phyloP scores from a whole-genome alignment of 2,113 vertebrate species.

The Onychorhynchus coronatus region DNA sequence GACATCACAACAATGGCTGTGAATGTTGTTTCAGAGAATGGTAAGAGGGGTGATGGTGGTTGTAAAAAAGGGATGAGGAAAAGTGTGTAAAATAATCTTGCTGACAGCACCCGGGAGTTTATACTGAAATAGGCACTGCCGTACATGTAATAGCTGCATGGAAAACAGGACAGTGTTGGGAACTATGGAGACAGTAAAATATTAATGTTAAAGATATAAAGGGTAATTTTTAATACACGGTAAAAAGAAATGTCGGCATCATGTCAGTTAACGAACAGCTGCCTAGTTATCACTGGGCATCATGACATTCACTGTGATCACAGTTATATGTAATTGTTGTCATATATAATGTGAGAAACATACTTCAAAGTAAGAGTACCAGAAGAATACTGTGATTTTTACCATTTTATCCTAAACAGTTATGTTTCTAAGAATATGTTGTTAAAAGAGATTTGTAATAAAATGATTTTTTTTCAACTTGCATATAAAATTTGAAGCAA shows the following conservation, averaged over 20 bases:
- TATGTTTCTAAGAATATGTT: not conserved
- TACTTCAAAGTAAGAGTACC: not conserved
- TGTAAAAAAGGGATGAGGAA: not conserved
- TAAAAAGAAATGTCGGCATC: not conserved
- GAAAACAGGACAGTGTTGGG: not conserved
- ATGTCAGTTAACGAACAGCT: not conserved
- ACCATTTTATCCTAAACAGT: not conserved
- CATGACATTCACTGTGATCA: not conserved
- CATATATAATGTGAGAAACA: not conserved
- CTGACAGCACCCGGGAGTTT: not conserved
- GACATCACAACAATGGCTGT: constrained; percentile 89
- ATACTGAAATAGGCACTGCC: not conserved
- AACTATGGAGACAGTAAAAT: not conserved
- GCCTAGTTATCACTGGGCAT: not conserved
- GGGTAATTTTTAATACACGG: not conserved
- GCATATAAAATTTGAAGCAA: constrained; percentile 16
- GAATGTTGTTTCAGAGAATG: constrained; percentile 81
- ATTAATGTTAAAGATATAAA: not conserved
- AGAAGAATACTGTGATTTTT: not conserved
- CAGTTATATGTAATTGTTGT: not conserved
- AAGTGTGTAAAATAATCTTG: not conserved
- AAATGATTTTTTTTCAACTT: not conserved
- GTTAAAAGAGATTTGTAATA: not conserved
- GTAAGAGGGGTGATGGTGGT: constrained; percentile 70
- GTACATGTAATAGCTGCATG: not conserved